Conservation (phyloP, 1,140 invertebrate genomes). For the Saxidomus purpurata region DNA sequence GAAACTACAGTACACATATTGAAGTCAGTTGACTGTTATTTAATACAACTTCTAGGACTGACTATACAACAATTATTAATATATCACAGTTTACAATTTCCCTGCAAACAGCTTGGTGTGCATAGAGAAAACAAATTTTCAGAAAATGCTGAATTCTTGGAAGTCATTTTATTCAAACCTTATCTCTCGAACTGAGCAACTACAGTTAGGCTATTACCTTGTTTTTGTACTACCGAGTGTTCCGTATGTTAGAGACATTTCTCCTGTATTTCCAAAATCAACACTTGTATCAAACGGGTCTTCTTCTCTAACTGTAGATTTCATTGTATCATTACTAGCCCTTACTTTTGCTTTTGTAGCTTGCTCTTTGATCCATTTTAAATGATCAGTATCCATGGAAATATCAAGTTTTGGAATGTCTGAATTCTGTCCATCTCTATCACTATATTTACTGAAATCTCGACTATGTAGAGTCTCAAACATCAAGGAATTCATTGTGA, state of each 20-base stretch:
- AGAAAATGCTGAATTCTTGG: not conserved
- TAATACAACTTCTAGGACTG: too few species aligned
- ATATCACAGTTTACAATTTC: conserved; percentile 1
- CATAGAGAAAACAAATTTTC: not conserved
- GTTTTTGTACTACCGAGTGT: conserved; percentile 73
- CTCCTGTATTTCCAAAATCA: conserved; percentile 71
- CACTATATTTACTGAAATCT: conserved; percentile 74
- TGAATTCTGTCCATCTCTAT: conserved; percentile 39
- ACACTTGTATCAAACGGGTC: conserved; percentile 54
- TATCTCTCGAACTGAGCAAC: not conserved
- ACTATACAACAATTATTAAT: not conserved
- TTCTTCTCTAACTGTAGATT: conserved; percentile 70
- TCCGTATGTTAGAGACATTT: conserved; percentile 69
- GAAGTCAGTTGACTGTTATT: not conserved
- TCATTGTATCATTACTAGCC: conserved; percentile 69
- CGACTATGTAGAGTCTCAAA: conserved; percentile 83
- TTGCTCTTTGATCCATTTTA: conserved; percentile 84
- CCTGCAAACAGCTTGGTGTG: not conserved
- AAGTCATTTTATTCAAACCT: not conserved
- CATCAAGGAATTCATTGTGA: conserved; percentile 80
- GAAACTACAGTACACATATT: not conserved
- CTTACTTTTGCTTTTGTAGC: conserved; percentile 76
- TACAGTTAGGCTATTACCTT: conserved; percentile 62
- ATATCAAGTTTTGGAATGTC: conserved; percentile 83
- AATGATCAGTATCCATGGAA: conserved; percentile 84